These are phyloP conservation scores for human (Homo sapiens) DNA, from an alignment of 2,113 vertebrate genomes.

Conservation along the genomic window GRCh38 chr11:69937501-69938000, in stretches of 20 bases:
- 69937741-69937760: fast-evolving
- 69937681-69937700: background rate
- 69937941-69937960: background rate
- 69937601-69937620: background rate
- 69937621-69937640: background rate
- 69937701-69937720: fast-evolving
- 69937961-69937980: background rate
- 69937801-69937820: background rate
- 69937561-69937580: fast-evolving
- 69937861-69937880: too few relatives aligned
- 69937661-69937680: background rate
- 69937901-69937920: too few relatives aligned
- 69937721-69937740: background rate
- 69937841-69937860: too few relatives aligned
- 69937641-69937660: fast-evolving
- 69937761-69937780: too few relatives aligned
- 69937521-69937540: background rate
- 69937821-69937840: too few relatives aligned
- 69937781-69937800: background rate
- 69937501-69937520: fast-evolving
- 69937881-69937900: too few relatives aligned
- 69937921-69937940: background rate
- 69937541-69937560: fast-evolving
- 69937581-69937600: fast-evolving
- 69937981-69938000: background rate